Evolutionary conservation across 2,888 invertebrate genomes (phyloP), one percentile per base, ranked within the genome.

Genomic region (Ochlodes sylvanus): DNA sequence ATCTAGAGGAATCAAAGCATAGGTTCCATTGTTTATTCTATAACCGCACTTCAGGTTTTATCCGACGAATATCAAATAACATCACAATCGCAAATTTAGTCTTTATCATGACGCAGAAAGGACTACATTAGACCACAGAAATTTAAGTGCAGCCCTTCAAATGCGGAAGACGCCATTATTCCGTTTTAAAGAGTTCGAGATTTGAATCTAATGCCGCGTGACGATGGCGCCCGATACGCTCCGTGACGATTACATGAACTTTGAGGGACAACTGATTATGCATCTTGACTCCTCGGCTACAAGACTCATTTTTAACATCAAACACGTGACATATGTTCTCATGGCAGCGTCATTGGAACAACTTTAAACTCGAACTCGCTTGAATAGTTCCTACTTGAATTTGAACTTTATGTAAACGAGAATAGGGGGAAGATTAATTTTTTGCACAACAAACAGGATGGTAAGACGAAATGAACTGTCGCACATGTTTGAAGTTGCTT

Each of bases 181-280:
- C 78, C 80, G 84, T 83, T 87, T 87, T 84, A 87, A 87, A 84
- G 85, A 86, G 87, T 89, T 87, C 86, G 85, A 88, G 85, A 90
- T 90, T 88, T 84, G 84, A 87, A 90, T 89, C 87, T 87, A 88
- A 88, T 87, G 87, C 85, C 75, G 86, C 89, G 87, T 89, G 90
- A 90, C 89, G 85, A 82, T 83, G 78, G 81, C 79, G 76, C 79
- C 83, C 82, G 79, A 84, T 83, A 81, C 79, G 79, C 78, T 76
- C 76, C 79, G 80, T 79, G 80, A 84, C 80, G 78, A 80, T 78
- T 73, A 75, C 78, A 78, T 78, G 77, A 82, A 77, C 78, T 80
- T 75, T 76, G 77, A 79, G 76, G 67, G 58, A 63, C 70, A 67
- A 67, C 34, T 71, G 68, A 77, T 71, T 73, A 54, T 69, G 56